These are phyloP conservation scores for Phymanthus crucifer DNA, from an alignment of 92 coral and sea anemone species.

Conservation along the genomic window DNA sequence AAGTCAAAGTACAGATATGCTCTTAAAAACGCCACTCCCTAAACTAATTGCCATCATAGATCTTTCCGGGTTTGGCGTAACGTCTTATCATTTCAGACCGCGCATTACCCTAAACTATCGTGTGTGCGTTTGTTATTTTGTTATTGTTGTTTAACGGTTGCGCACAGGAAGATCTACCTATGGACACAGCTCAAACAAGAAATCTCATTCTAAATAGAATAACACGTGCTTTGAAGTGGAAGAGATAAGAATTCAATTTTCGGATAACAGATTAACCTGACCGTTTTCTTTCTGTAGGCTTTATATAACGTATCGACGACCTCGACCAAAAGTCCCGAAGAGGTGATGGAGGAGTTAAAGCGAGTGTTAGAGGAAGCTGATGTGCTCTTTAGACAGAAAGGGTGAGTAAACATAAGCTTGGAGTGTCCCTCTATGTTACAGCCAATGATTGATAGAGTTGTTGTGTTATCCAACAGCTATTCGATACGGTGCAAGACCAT, in stretches of 20 bases:
- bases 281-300: conserved; percentile 75
- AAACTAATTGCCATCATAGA: no score
- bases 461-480: conserved; percentile 54
- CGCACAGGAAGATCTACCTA: no score
- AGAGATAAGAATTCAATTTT: no score
- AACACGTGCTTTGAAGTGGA: background rate
- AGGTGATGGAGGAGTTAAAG: conserved; percentile 85
- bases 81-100: no score
- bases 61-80: no score
- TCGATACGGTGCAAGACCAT: conserved; percentile 87
- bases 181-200: no score
- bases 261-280: no score
- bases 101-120: background rate
- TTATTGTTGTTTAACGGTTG: no score
- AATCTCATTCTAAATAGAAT: no score
- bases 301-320: conserved; percentile 93
- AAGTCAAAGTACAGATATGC: conserved; percentile 75
- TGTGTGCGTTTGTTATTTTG: background rate
- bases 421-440: no score
- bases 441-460: background rate
- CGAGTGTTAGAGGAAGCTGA: conserved; percentile 63
- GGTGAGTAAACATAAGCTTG: no score
- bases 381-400: conserved; percentile 77
- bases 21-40: no score
- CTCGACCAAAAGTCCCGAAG: conserved; percentile 86